Evolutionary conservation across 2,797 vertebrate species (phyloP), one percentile per base, ranked within the genome.

Genomic region (Martes flavigula): DNA sequence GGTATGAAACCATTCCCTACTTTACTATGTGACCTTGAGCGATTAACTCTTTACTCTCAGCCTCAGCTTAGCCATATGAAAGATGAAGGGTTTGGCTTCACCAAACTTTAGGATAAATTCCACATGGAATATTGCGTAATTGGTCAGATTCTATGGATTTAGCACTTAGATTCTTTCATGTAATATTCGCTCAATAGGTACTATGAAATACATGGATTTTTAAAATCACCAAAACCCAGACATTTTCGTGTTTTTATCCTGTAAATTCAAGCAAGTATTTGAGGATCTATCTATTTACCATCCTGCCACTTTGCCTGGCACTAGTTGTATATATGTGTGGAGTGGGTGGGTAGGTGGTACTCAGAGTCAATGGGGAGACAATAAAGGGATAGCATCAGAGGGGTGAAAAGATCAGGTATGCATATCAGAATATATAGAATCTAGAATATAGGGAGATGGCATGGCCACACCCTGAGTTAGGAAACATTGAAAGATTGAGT

Each of bases 11-110:
- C 66, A 68, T 90, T 40, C 11, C 60, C 27, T 87, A 83, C 82
- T 95, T 97, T 95, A 77, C 82, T 90, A 68, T 35, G 35, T 95
- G 75, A 95, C 27, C 86, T 93, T 78, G 15, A 77, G 68, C 20
- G 83, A 90, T 77, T 90, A 90, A 87, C 2, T 75, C 89, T 84
- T 46, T 17, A 75, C 27, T 86, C 48, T 86, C 64, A 68, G 32
- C 13, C 11, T 96, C 27, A 94, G 58, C 18, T 87, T 91, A 87
- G 17, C 60, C 18, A n/a, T 86, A 46, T 30, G 6, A 32, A 87
- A 75, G 18, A 83, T 68, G 48, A 92, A 83, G 23, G 7, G 1
- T 75, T 92, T 82, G 10, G 27, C 25, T 87, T 89, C 86, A 87
- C 35, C 78, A 18, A 66, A 84, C 15, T 73, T 75, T 75, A 90